Evolutionary conservation across 2,888 invertebrate genomes (phyloP), one percentile per base, ranked within the genome.

Genomic region (Scelioninae gen. 1): DNA sequence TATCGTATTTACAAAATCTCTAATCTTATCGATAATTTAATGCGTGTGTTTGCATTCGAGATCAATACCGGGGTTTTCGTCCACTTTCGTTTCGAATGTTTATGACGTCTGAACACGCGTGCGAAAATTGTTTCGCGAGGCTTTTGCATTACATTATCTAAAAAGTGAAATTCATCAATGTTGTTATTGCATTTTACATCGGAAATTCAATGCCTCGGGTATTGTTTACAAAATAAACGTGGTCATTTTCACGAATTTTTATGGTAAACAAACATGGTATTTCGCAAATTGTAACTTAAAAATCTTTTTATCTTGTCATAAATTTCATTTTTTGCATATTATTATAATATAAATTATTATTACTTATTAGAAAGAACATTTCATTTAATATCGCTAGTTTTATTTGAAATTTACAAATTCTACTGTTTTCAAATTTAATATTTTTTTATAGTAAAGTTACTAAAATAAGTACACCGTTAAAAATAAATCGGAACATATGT

Each of bases 1-100:
- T 56, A 51, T 69, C 75, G 58, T 43, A 34, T 58, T 75, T 69
- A 65, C 75, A 34, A 71, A 75, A 81, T 65, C 69, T 68, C 49
- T 74, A 80, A 81, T 81, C 81, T 81, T 75, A 81, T 81, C 81
- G 51, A 8, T 34, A 34, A 71, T 72, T 63, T 40, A 66, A 34
- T 45, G 16, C 66, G 47, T 38, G 40, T 51, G 63, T 78, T 78
- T 65, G 79, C 72, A 66, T 79, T 60, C 34, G 32, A 31, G 53
- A 68, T 74, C 79, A 13, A 65, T 69, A 53, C 13, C 45, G 9
- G 15, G 3, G n/a, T 38, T 45, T 63, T 77, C 69, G 77, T 55
- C 49, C 47, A 69, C 69, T 69, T 69, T 63, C 69, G 16, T 47
- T 66, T 58, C 45, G 4, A 7, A 40, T 49, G 32, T 55, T 45